phyloP scores from a whole-genome alignment of 2,113 vertebrate genomes.

The Benitochromis conjunctus region DNA sequence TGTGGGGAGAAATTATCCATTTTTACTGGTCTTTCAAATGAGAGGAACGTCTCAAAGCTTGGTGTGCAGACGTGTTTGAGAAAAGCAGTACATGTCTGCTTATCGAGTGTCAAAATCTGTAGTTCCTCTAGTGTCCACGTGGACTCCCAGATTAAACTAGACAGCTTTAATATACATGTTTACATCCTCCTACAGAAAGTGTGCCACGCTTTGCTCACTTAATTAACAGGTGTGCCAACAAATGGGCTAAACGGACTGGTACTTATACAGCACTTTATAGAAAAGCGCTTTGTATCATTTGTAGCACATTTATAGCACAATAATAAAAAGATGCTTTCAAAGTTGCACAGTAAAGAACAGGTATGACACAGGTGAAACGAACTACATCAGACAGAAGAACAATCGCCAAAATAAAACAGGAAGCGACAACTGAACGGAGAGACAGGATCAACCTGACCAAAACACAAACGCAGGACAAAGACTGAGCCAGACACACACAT shows the following conservation, averaged over 20 bases:
- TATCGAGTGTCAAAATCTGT: neutral
- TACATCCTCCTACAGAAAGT: no score
- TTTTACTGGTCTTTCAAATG: fast-evolving
- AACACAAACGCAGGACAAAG: fast-evolving
- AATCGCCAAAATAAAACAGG: neutral
- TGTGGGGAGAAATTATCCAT: neutral
- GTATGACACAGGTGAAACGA: no score
- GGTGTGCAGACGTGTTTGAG: neutral
- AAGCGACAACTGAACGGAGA: neutral
- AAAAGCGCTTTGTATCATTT: neutral
- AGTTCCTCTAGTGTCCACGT: neutral
- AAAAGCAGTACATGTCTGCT: neutral
- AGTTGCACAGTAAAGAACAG: neutral
- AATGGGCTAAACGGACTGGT: fast-evolving
- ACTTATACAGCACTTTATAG: no score
- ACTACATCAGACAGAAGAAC: neutral
- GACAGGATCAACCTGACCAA: neutral
- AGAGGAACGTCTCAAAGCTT: neutral
- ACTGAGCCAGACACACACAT: neutral
- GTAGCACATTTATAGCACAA: neutral
- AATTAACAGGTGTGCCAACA: no score
- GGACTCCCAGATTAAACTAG: neutral
- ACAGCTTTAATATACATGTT: no score
- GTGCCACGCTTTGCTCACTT: no score
- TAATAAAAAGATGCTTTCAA: neutral